phyloP scores from a whole-genome alignment of 2,113 vertebrate species.

The Scophthalmus maximus region DNA sequence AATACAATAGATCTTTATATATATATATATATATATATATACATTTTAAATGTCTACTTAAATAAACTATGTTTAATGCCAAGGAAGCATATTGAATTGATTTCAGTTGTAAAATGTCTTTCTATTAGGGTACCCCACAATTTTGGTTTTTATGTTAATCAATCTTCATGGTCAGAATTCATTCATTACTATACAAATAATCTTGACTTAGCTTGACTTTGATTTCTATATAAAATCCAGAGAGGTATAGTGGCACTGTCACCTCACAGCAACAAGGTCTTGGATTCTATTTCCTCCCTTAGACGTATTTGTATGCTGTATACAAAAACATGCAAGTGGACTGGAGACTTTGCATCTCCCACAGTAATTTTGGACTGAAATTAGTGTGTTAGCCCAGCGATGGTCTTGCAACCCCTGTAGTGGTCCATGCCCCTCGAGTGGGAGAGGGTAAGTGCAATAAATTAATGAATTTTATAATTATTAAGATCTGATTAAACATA shows the following conservation, averaged over 20 bases:
- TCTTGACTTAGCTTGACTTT: too few relatives aligned
- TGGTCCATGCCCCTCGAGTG: background rate
- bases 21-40: too few relatives aligned
- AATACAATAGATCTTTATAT: too few relatives aligned
- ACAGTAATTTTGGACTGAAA: slow-evolving; percentile 7
- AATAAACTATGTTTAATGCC: too few relatives aligned
- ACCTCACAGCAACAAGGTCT: slow-evolving; percentile 12
- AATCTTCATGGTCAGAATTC: too few relatives aligned
- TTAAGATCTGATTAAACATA: background rate
- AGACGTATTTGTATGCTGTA: slow-evolving; percentile 19
- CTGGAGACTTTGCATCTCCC: background rate
- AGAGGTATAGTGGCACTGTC: slow-evolving; percentile 18
- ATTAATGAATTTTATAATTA: background rate
- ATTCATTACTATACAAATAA: too few relatives aligned
- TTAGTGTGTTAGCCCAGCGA: background rate
- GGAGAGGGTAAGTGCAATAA: background rate
- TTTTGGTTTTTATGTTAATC: too few relatives aligned
- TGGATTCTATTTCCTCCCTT: background rate
- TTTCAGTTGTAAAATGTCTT: too few relatives aligned
- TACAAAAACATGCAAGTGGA: background rate
- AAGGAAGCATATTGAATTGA: too few relatives aligned
- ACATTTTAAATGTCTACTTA: too few relatives aligned
- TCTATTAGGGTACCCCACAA: too few relatives aligned
- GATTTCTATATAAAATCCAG: too few relatives aligned
- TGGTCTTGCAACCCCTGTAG: background rate